Conservation (phyloP, 2,797 vertebrate genomes). For the Odontamblyopus lacepedii region DNA sequence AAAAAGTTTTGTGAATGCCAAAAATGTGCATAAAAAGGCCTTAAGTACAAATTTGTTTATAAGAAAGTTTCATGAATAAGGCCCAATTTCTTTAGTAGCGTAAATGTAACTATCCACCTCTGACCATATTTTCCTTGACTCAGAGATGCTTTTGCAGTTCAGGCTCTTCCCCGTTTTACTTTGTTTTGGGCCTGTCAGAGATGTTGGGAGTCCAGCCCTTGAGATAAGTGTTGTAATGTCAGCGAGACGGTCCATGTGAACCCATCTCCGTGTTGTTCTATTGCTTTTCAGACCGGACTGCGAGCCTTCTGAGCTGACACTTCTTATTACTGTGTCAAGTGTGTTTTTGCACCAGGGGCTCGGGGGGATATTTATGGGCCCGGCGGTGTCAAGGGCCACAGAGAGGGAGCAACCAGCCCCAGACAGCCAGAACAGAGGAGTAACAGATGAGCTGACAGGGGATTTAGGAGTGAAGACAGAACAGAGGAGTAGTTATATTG, state of each 20-base stretch:
- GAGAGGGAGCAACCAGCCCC: neutral
- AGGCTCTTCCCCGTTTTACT: neutral
- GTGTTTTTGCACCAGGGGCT: neutral
- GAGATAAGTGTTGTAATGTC: slow-evolving; percentile 11
- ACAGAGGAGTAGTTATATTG: neutral
- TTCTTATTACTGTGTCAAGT: slow-evolving; percentile 28
- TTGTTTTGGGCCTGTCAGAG: neutral
- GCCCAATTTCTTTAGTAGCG: no score
- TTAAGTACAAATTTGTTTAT: no score
- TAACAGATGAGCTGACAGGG: slow-evolving; percentile 29
- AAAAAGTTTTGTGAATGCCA: no score
- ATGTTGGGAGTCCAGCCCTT: neutral
- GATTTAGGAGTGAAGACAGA: neutral
- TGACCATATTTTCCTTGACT: neutral
- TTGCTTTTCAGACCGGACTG: slow-evolving; percentile 12
- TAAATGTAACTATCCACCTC: no score
- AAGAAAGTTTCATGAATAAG: no score
- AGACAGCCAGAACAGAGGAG: neutral
- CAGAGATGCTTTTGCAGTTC: neutral
- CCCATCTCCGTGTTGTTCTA: slow-evolving; percentile 1
- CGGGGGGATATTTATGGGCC: slow-evolving; percentile 22
- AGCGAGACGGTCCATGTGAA: neutral
- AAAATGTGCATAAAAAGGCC: no score
- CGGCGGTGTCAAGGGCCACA: slow-evolving; percentile 19
- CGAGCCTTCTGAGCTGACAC: slow-evolving; percentile 17